A percentile compares a stretch with the other conserved stretches of the same genome.
phyloP scores from a whole-genome alignment of 2,797 vertebrate genomes.

The Rhodeus uyekii region DNA sequence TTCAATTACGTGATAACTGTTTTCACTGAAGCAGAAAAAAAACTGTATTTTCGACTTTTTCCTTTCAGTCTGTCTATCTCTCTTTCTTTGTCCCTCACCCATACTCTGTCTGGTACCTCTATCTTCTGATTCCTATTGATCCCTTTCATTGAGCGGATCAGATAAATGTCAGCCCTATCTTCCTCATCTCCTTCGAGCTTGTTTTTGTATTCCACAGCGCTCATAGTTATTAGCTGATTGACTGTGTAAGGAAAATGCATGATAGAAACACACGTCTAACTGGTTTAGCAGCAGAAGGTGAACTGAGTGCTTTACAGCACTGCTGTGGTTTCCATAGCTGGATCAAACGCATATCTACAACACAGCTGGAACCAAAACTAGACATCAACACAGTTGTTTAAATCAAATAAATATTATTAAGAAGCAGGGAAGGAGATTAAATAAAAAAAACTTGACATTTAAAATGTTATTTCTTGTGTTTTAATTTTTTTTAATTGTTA shows the following conservation, averaged over 20 bases:
- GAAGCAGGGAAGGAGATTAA: not conserved
- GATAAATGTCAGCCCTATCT: constrained; percentile 47
- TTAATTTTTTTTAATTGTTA: not conserved
- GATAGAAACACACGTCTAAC: constrained; percentile 48
- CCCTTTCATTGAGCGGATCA: constrained; percentile 53
- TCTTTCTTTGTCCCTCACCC: not conserved
- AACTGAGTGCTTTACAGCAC: constrained; percentile 30
- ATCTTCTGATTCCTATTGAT: constrained; percentile 36
- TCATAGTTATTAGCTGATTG: constrained; percentile 21
- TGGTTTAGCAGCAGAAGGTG: constrained; percentile 50
- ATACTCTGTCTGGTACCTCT: constrained; percentile 9
- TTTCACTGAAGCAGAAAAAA: constrained; percentile 3
- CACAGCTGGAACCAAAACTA: constrained; percentile 5
- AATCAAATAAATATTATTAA: not conserved
- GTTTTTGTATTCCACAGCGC: not conserved
- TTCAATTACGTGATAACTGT: not conserved
- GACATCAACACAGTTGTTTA: constrained; percentile 9
- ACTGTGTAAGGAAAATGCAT: constrained; percentile 13
- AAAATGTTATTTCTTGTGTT: not conserved
- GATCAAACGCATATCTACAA: constrained; percentile 21
- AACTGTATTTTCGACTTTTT: not conserved
- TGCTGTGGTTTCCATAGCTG: constrained; percentile 36
- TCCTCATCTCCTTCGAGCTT: constrained; percentile 14
- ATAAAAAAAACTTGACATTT: too few relatives aligned
- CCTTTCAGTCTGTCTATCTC: constrained; percentile 1